These are phyloP conservation scores for Berghia stephanieae DNA, from an alignment of 1,140 invertebrate genomes.

Conservation along the genomic window DNA sequence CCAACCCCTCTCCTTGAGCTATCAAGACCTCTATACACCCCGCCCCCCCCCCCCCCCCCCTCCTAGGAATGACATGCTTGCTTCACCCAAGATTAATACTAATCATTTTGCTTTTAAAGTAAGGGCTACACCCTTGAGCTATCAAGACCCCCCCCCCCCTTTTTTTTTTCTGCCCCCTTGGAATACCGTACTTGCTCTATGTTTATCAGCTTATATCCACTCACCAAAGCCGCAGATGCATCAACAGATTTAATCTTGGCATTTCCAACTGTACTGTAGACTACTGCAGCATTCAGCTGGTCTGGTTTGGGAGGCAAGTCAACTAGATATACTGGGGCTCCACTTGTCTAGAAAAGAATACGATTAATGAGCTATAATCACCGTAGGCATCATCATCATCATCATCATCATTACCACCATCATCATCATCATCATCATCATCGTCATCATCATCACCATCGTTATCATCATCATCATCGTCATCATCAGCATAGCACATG, in stretches of 20 bases:
- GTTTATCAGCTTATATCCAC: too few species aligned
- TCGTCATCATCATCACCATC: not conserved
- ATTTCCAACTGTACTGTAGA: slow-evolving; percentile 64
- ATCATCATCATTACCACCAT: not conserved
- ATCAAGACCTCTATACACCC: too few species aligned
- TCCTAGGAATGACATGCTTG: too few species aligned
- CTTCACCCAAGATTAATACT: too few species aligned
- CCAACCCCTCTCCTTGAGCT: too few species aligned
- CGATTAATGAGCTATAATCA: not conserved
- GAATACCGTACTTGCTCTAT: too few species aligned
- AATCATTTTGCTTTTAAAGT: too few species aligned
- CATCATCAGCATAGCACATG: not conserved
- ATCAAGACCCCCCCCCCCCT: too few species aligned
- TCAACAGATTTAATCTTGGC: slow-evolving; percentile 49
- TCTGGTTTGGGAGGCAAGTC: slow-evolving; percentile 60
- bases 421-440: not conserved
- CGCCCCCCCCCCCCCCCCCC: too few species aligned
- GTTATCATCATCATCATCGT: not conserved
- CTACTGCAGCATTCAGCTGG: slow-evolving; percentile 67
- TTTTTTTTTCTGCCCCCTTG: too few species aligned
- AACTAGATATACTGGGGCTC: slow-evolving; percentile 67
- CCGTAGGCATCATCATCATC: not conserved
- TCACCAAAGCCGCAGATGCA: slow-evolving; percentile 46
- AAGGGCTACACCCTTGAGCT: too few species aligned
- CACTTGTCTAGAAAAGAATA: slow-evolving; percentile 45